Base-by-base conservation (phyloP, 2,888 invertebrate genomes). In the Harpalus rubripes region DNA sequence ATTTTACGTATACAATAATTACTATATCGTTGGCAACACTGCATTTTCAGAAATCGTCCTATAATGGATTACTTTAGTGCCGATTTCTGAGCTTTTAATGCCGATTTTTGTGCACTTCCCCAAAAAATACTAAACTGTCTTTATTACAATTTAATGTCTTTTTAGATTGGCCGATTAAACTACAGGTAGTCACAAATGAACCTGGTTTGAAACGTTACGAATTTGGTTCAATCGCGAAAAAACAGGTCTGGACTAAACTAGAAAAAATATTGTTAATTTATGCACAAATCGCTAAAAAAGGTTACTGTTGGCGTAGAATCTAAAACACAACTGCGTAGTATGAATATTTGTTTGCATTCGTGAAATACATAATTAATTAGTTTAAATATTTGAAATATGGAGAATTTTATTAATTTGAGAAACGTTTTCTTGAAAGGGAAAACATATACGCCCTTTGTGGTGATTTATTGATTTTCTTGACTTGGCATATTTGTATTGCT, bases 391-490 rank as follows among this genome's bases (percentile, higher is more conserved):
- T 22, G 10, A 12, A 10, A 18, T 59, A 59, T 18, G 18, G n/a
- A 59, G 59, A 59, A 22, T 63, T 63, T 63, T 26, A 63, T 63
- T 26, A 63, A 26, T 63, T 22, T 8, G 22, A 0, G 26, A 15
- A 68, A 39, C 32, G 15, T 68, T 32, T 32, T 32, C 68, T 39
- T 68, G 15, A 12, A 68, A 68, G 32, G 7, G 39, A n/a, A 8
- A 12, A 32, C 68, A 68, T 7, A 32, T 68, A 68, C 39, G 68
- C 32, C 15, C 68, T 68, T 39, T 68, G 68, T 68, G 68, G 15
- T 68, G 68, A 68, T 68, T 68, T 68, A 68, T 68, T 68, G 68
- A 68, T 68, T 68, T 68, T 39, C 15, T 68, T 68, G 68, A 68
- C 39, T 68, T 68, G 4, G 68, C n/a, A 68, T 68, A 68, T 68